Base-by-base conservation (phyloP, 2,113 vertebrate species). In the Lepus timidus region DNA sequence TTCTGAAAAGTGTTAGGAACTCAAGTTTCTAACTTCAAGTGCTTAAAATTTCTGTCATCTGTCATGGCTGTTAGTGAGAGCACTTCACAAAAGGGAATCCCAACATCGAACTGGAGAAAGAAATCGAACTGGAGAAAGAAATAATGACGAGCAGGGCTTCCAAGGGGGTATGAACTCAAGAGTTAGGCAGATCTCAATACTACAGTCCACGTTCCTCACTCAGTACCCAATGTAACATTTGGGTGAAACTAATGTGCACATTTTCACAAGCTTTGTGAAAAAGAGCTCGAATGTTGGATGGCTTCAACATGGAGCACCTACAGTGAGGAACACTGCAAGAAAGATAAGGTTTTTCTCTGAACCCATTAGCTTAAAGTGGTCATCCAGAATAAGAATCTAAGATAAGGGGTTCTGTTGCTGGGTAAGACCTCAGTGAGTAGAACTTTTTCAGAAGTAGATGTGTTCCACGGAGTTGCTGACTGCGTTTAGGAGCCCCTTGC, bases 231-330 rank as follows among this genome's bases (percentile, higher is more conserved):
- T 2, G 71, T 31, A 67, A 19, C 1, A 78, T 78, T 49, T 84
- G 33, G 14, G 1, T 44, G 16, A 88, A 81, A 95, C 80, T 9
- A 5, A 55, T 51, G 13, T 19, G 39, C 7, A 17, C 14, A 51
- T 52, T 52, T 55, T 16, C 44, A 70, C 80, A 11, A 70, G 3
- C 25, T 67, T 64, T 81, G 3, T 25, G 29, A 14, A 68, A 33
- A 39, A 4, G 9, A 85, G 9, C 6, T 62, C 11, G 25, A 49
- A 36, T 61, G 1, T 20, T 23, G 0, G 1, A 7, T 33, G 20
- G 12, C 0, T 64, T 84, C 10, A 44, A 0, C 70, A 11, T 2
- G 23, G 11, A 73, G 25, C 22, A 25, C 3, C 0, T 27, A 31
- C 6, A n/a, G 12, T 49, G n/a, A 49, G 61, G 11, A n/a, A 49